Evolutionary conservation across 2,888 invertebrate genomes (phyloP), one percentile per base, ranked within the genome.

Genomic region (Metopia argyrocephala): DNA sequence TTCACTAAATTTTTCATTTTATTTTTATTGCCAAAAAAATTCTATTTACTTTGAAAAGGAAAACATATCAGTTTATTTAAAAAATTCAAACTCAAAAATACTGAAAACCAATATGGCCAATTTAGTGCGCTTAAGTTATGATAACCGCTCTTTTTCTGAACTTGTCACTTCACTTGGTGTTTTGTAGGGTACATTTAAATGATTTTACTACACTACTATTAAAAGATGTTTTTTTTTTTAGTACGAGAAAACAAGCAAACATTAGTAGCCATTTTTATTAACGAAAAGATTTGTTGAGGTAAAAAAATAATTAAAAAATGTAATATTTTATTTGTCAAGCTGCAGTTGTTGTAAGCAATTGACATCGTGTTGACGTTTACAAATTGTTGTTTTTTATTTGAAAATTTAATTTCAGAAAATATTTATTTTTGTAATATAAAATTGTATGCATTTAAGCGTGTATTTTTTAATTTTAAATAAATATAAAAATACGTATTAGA

Each of bases 291-390:
- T 48, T 46, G 20, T 28, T 64, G 46, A 31, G 5, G 31, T 9
- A 57, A 31, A 28, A 38, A 38, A 31, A 38, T 23, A 20, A 15
- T 45, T 59, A 15, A 54, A 65, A 23, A 5, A 46, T 54, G 71
- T 64, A 59, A 45, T 65, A 65, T 59, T 69, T 38, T 54, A 61
- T 52, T 64, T 75, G 57, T 57, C 28, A 68, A 28, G 54, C 68
- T 31, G 31, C 12, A 12, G 38, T 38, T 57, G 65, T 59, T 64
- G 56, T 65, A 52, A 65, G 56, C 71, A 71, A 81, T 75, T 83
- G 82, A 83, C 80, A 83, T 76, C 64, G 78, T 73, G 79, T 82
- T 84, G 83, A 83, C 81, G 76, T 76, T 76, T 82, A 84, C 84
- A 84, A 83, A 84, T 84, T 84, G 83, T 57, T 57, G 61, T 68